Evolutionary conservation across 2,113 vertebrate species (phyloP).

Genomic region (Spilogale gracilis): DNA sequence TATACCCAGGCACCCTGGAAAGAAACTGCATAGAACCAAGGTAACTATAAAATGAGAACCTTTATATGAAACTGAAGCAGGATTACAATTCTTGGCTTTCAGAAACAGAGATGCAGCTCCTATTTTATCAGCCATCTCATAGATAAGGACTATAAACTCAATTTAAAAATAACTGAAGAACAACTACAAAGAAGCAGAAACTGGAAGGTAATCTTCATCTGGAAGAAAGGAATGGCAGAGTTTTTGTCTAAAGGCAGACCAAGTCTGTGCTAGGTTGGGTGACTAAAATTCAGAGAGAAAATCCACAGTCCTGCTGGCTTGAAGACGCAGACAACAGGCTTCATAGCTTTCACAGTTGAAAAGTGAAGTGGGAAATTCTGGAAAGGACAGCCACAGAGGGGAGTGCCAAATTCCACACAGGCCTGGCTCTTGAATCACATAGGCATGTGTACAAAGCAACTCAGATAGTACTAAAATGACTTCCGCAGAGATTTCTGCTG

Average conservation of each 20-base stretch:
- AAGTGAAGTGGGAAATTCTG: background rate
- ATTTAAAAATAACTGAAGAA: background rate
- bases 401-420: background rate
- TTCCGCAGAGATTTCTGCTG: background rate
- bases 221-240: background rate
- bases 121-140: background rate
- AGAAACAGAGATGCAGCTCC: background rate
- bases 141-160: background rate
- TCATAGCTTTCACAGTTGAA: background rate
- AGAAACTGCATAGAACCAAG: background rate
- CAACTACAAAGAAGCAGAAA: background rate
- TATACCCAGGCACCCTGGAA: background rate
- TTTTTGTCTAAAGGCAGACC: background rate
- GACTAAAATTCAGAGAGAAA: background rate
- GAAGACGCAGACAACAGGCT: background rate
- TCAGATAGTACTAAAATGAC: background rate
- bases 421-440: background rate
- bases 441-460: background rate
- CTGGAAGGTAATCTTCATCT: background rate
- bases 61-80: conserved; percentile 4
- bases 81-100: background rate
- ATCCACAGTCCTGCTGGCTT: background rate
- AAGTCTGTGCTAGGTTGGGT: background rate
- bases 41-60: background rate
- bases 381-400: background rate